A percentile compares a stretch with the other conserved stretches of the same genome.
phyloP scores from a whole-genome alignment of 2,113 vertebrate genomes.

The Haemorhous mexicanus region DNA sequence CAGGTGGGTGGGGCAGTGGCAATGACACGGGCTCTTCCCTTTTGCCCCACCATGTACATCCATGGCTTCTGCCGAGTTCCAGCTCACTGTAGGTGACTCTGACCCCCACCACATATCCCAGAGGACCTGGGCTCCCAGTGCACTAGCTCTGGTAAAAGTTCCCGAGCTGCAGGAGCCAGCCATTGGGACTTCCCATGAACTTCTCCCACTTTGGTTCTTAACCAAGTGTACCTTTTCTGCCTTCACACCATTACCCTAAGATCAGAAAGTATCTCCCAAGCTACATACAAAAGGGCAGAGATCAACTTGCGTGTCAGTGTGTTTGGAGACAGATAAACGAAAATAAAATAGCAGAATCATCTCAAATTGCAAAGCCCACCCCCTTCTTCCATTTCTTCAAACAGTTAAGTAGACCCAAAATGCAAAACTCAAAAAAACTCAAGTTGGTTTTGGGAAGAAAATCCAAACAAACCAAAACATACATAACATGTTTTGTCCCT shows the following conservation, averaged over 20 bases:
- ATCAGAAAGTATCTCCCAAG: background rate
- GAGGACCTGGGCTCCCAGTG: background rate
- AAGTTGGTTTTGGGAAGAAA: constrained; percentile 9
- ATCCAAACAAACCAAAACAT: background rate
- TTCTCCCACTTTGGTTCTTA: background rate
- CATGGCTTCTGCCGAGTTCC: rapidly evolving
- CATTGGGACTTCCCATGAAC: background rate
- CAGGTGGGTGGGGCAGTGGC: background rate
- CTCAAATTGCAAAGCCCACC: background rate
- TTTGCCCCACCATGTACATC: rapidly evolving
- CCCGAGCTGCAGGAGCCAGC: background rate
- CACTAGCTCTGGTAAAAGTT: background rate
- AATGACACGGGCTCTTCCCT: rapidly evolving
- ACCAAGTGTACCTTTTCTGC: background rate
- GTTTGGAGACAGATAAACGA: background rate
- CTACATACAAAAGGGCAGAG: background rate
- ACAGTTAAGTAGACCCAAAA: background rate
- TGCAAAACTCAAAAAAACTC: background rate
- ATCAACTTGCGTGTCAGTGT: background rate
- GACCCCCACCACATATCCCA: background rate
- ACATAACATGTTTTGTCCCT: background rate
- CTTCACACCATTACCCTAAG: background rate
- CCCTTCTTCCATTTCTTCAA: background rate
- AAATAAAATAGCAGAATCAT: background rate
- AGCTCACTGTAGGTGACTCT: background rate